Conservation (phyloP, 1,140 invertebrate species). For the Drosophila mojavensis region DNA sequence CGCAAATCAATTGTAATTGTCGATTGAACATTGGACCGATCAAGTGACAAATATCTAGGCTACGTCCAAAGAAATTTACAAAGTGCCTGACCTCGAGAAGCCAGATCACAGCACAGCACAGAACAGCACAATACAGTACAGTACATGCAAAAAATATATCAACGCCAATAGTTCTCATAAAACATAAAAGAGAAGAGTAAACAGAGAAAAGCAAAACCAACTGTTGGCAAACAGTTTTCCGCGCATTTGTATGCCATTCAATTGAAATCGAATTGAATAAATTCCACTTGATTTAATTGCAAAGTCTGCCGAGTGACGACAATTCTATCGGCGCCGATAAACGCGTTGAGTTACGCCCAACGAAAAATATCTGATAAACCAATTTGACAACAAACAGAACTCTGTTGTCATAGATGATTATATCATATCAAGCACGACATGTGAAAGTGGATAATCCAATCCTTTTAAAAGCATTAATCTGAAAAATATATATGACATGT, state of each 20-base stretch:
- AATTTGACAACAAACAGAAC: slow-evolving; percentile 23
- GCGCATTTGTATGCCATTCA: slow-evolving; percentile 66
- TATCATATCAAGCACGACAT: not conserved
- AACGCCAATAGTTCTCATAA: slow-evolving; percentile 21
- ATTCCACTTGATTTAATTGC: slow-evolving; percentile 80
- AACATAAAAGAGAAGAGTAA: slow-evolving; percentile 6
- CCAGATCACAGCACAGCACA: slow-evolving; percentile 34
- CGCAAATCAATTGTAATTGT: slow-evolving; percentile 75
- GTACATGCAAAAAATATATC: slow-evolving; percentile 31
- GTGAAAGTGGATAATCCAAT: slow-evolving; percentile 5
- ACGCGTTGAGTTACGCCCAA: slow-evolving; percentile 30
- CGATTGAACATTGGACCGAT: slow-evolving; percentile 67
- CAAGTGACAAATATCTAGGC: slow-evolving; percentile 70
- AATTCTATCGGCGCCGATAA: slow-evolving; percentile 40
- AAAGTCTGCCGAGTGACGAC: slow-evolving; percentile 57
- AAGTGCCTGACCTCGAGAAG: slow-evolving; percentile 48
- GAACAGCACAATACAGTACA: not conserved
- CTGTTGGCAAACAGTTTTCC: slow-evolving; percentile 61
- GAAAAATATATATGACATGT: no score
- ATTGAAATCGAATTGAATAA: slow-evolving; percentile 80
- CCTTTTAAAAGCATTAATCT: not conserved
- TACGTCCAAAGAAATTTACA: slow-evolving; percentile 60
- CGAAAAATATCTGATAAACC: slow-evolving; percentile 37
- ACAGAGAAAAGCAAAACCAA: slow-evolving; percentile 27
- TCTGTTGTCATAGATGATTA: slow-evolving; percentile 11